phyloP scores from a whole-genome alignment of 2,888 invertebrate genomes.

The Lasioglossum lativentre region DNA sequence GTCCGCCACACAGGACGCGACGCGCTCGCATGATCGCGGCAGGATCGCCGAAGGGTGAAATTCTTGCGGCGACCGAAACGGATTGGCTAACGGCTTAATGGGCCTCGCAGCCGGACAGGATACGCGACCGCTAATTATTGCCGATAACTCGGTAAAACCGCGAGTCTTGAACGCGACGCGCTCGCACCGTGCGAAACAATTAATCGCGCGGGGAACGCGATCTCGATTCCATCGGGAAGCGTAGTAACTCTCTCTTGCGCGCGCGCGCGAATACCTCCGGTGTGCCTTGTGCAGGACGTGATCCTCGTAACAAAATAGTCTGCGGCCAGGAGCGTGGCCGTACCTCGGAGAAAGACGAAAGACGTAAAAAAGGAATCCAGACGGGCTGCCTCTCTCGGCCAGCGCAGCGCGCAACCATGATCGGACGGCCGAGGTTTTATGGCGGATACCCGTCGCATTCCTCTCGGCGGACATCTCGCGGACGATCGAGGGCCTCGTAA shows the following conservation, averaged over 20 bases:
- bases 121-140: conserved; percentile 55
- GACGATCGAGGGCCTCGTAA: conserved; percentile 52
- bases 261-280: conserved; percentile 30
- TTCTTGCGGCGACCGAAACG: conserved; percentile 50
- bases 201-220: conserved; percentile 29
- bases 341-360: conserved; percentile 44
- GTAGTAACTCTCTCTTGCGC: conserved; percentile 40
- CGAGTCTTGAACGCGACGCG: neutral
- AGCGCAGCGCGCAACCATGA: conserved; percentile 41
- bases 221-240: conserved; percentile 8
- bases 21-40: conserved; percentile 34
- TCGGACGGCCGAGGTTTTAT: conserved; percentile 58
- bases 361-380: conserved; percentile 52
- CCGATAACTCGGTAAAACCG: conserved; percentile 41
- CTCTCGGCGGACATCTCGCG: conserved; percentile 34
- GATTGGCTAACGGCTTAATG: conserved; percentile 48
- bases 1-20: conserved; percentile 23
- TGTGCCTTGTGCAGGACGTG: conserved; percentile 40
- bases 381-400: conserved; percentile 14
- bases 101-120: neutral
- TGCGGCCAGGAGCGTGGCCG: neutral
- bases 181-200: conserved; percentile 56
- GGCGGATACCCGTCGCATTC: conserved; percentile 46
- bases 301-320: conserved; percentile 56
- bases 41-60: conserved; percentile 37